These are phyloP conservation scores for Drosophila varians DNA, from an alignment of 1,140 invertebrate genomes.

Conservation along the genomic window DNA sequence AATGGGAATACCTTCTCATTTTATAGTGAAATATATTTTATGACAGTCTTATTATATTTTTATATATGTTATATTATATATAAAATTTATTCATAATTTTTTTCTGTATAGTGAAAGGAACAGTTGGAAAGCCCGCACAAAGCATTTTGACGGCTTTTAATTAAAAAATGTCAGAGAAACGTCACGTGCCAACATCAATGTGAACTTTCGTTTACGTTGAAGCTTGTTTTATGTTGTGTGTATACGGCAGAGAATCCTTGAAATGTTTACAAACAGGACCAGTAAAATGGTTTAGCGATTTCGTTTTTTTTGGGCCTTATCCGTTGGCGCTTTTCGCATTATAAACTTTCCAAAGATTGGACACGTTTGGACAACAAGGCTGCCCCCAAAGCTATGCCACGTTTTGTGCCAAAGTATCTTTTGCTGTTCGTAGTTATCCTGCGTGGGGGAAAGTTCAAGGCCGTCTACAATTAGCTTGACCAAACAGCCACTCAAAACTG, in stretches of 20 bases:
- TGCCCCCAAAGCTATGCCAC: slow-evolving; percentile 35
- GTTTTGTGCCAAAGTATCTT: slow-evolving; percentile 23
- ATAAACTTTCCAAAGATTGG: slow-evolving; percentile 36
- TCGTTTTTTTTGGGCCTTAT: slow-evolving; percentile 45
- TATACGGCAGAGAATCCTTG: slow-evolving; percentile 44
- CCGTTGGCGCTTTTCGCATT: slow-evolving; percentile 35
- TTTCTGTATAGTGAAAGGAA: background rate
- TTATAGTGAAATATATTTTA: background rate
- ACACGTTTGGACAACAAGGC: slow-evolving; percentile 36
- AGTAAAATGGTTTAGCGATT: slow-evolving; percentile 34
- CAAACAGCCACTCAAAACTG: slow-evolving; percentile 17
- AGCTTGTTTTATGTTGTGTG: slow-evolving; percentile 8
- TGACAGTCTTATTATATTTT: background rate
- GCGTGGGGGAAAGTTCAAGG: slow-evolving; percentile 60
- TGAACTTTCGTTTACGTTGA: slow-evolving; percentile 6
- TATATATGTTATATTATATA: too few relatives aligned
- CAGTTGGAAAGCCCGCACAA: slow-evolving; percentile 38
- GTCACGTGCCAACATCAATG: slow-evolving; percentile 54
- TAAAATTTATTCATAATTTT: background rate
- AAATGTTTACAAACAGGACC: slow-evolving; percentile 27
- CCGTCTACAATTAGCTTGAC: slow-evolving; percentile 45
- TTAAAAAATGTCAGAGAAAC: slow-evolving; percentile 66
- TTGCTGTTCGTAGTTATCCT: slow-evolving; percentile 12
- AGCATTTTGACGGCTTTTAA: slow-evolving; percentile 76
- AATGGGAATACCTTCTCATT: background rate